A percentile compares a stretch with the other conserved stretches of the same genome.
phyloP scores from a whole-genome alignment of 2,113 vertebrate species.

The Odontophorus gujanensis region DNA sequence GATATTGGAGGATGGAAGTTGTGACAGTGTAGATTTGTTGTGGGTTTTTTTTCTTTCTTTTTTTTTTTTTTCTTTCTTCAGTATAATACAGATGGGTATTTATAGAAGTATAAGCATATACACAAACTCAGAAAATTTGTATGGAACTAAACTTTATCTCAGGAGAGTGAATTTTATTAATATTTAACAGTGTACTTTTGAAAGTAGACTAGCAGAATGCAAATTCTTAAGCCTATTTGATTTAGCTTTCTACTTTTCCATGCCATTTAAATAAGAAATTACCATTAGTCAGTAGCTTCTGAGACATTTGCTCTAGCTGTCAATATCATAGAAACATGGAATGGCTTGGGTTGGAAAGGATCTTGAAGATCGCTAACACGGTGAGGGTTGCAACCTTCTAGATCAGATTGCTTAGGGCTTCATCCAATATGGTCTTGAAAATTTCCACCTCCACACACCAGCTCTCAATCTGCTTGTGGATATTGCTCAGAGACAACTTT shows the following conservation, averaged over 20 bases:
- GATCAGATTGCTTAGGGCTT: background rate
- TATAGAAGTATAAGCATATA: background rate
- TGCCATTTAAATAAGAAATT: background rate
- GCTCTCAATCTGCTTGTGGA: background rate
- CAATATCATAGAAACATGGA: background rate
- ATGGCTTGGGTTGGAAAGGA: background rate
- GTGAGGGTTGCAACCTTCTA: background rate
- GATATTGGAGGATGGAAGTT: background rate
- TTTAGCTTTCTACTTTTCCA: background rate
- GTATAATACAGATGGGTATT: background rate
- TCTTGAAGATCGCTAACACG: too few relatives aligned
- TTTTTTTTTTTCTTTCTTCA: background rate
- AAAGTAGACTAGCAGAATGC: background rate
- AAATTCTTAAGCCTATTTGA: background rate
- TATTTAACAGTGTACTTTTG: background rate
- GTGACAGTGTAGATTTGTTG: background rate
- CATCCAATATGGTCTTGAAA: background rate
- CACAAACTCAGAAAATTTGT: conserved; percentile 8
- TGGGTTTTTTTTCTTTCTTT: too few relatives aligned
- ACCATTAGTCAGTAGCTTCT: background rate
- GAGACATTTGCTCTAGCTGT: background rate
- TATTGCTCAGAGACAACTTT: background rate
- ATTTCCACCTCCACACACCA: background rate
- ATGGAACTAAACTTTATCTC: background rate
- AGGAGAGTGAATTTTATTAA: background rate